These are phyloP conservation scores for Fabriciana adippe DNA, from an alignment of 2,888 invertebrate species.

Conservation along the genomic window DNA sequence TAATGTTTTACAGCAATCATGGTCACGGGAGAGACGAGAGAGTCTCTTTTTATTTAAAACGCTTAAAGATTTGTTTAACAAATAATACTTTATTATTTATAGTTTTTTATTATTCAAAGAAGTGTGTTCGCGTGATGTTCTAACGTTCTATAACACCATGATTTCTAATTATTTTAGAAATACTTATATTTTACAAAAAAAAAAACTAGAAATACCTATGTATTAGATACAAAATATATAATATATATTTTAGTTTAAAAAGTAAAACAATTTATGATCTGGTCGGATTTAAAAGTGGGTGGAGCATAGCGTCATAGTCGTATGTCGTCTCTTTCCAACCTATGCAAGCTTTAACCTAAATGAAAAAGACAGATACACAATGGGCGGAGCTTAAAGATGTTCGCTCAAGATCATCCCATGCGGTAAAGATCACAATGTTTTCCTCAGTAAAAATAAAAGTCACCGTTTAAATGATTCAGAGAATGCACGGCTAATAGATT, in stretches of 20 bases:
- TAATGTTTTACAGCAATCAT: no score
- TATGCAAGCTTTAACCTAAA: constrained; percentile 15
- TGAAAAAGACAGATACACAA: constrained; percentile 47
- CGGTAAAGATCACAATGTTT: constrained; percentile 38
- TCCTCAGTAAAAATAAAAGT: constrained; percentile 51
- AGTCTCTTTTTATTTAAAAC: no score
- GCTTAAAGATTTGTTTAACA: no score
- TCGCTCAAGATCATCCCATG: constrained; percentile 56
- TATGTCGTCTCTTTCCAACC: constrained; percentile 30
- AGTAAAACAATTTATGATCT: no score
- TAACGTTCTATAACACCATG: no score
- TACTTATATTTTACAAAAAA: no score
- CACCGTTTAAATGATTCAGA: constrained; percentile 51
- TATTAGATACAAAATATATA: not conserved
- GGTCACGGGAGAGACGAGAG: no score
- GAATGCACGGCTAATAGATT: constrained; percentile 35
- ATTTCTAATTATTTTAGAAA: no score
- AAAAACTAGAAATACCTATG: not conserved
- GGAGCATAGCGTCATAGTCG: not conserved
- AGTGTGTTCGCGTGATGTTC: no score
- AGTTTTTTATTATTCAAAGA: no score
- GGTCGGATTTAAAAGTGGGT: not conserved
- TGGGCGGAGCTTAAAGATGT: constrained; percentile 56
- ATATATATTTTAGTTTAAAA: not conserved
- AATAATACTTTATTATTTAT: no score